These are phyloP conservation scores for Atractosteus spatula DNA, from an alignment of 2,113 vertebrate genomes.

Conservation along the genomic window DNA sequence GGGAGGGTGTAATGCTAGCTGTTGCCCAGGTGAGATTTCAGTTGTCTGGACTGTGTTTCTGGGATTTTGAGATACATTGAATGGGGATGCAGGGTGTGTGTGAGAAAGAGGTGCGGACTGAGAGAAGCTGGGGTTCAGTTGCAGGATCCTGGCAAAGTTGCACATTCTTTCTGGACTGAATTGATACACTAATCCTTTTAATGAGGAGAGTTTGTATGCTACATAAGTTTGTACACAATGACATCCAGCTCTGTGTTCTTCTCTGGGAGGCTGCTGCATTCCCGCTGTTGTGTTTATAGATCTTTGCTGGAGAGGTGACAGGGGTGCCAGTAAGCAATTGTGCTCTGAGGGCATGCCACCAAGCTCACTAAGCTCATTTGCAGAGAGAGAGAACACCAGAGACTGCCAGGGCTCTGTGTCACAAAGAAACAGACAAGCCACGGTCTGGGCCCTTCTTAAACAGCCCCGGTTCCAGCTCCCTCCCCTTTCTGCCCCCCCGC, in stretches of 20 bases:
- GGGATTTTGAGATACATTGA: not conserved
- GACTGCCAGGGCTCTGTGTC: not conserved
- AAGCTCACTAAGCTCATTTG: too few relatives aligned
- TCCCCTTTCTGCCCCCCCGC: not conserved
- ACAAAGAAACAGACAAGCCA: not conserved
- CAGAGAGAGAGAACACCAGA: too few relatives aligned
- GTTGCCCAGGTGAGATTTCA: too few relatives aligned
- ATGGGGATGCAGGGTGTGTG: not conserved
- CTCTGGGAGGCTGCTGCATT: not conserved
- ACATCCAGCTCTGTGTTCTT: constrained; percentile 3
- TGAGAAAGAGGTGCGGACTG: not conserved
- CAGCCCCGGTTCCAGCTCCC: too few relatives aligned
- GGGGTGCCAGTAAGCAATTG: not conserved
- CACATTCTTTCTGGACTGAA: not conserved
- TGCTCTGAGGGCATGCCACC: not conserved
- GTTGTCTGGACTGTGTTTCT: too few relatives aligned
- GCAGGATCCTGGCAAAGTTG: constrained; percentile 1
- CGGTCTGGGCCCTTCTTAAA: too few relatives aligned
- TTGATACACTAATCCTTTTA: constrained; percentile 7
- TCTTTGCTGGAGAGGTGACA: not conserved
- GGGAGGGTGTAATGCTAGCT: too few relatives aligned
- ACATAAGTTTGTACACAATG: not conserved
- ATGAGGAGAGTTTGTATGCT: not conserved
- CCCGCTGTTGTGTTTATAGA: too few relatives aligned
- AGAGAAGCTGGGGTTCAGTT: not conserved